Evolutionary conservation across 2,113 vertebrate genomes (phyloP).

Genomic region (Cebidichthys violaceus): DNA sequence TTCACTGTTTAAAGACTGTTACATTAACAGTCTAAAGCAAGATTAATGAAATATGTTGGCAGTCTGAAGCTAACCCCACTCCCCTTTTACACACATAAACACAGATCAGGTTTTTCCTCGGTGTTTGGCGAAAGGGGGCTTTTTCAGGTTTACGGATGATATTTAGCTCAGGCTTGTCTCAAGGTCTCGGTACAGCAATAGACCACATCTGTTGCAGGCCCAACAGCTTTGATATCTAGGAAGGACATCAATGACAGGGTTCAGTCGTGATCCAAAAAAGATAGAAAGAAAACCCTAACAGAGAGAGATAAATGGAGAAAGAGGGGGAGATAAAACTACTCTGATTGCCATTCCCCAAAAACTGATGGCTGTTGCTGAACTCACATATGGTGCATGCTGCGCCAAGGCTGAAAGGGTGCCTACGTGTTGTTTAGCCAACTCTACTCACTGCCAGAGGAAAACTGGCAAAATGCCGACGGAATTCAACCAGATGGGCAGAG

Average conservation of each 20-base stretch:
- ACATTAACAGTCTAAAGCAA: conserved; percentile 32
- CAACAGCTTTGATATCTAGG: conserved; percentile 62
- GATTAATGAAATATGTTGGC: conserved; percentile 66
- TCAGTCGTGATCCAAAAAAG: conserved; percentile 43
- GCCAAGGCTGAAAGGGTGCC: conserved; percentile 60
- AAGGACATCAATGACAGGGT: conserved; percentile 55
- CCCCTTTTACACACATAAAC: conserved; percentile 23
- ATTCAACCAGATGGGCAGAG: conserved; percentile 66
- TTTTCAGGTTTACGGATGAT: conserved; percentile 52
- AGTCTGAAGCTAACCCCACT: conserved; percentile 40
- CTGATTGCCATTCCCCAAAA: conserved; percentile 41
- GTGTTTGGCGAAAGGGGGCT: conserved; percentile 7
- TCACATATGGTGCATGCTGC: conserved; percentile 52
- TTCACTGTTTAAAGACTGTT: conserved; percentile 35
- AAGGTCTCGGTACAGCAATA: conserved; percentile 51
- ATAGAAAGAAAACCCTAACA: conserved; percentile 29
- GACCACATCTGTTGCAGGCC: conserved; percentile 66
- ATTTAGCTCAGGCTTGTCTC: conserved; percentile 44
- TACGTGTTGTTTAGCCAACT: conserved; percentile 41
- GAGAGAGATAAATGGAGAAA: conserved; percentile 19
- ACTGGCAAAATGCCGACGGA: conserved; percentile 55
- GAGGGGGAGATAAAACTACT: conserved; percentile 6
- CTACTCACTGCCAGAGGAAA: conserved; percentile 47
- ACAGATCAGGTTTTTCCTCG: conserved; percentile 33
- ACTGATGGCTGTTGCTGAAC: conserved; percentile 36